Evolutionary conservation across 2,113 vertebrate genomes (phyloP).

Genomic region (Gymnarchus niloticus): DNA sequence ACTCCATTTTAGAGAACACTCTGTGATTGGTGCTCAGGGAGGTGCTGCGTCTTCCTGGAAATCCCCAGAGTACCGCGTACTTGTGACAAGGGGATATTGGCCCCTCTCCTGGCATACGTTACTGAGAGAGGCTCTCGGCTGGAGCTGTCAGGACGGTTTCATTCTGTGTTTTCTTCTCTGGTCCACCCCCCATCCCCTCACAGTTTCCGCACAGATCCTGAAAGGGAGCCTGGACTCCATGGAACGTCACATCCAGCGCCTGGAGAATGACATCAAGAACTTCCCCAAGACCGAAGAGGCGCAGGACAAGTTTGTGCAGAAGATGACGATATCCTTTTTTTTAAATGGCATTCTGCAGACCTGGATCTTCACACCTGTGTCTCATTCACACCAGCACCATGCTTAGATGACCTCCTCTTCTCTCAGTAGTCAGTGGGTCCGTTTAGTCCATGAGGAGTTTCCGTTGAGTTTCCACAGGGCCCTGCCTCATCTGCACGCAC

Average conservation of each 20-base stretch:
- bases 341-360: background rate
- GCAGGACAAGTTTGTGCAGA: conserved; percentile 93
- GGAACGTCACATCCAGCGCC: conserved; percentile 77
- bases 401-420: conserved; percentile 20
- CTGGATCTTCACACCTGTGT: background rate
- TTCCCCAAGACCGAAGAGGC: conserved; percentile 77
- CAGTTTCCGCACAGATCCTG: conserved; percentile 90
- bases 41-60: too few relatives aligned
- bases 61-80: too few relatives aligned
- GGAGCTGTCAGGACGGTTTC: background rate
- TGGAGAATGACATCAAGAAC: conserved; percentile 82
- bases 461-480: background rate
- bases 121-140: too few relatives aligned
- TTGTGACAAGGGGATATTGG: too few relatives aligned
- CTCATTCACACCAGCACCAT: background rate
- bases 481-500: background rate
- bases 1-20: too few relatives aligned
- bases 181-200: conserved; percentile 10
- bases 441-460: background rate
- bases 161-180: conserved; percentile 15
- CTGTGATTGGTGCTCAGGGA: too few relatives aligned
- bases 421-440: background rate
- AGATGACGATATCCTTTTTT: conserved; percentile 98
- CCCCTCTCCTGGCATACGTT: too few relatives aligned
- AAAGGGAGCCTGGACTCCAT: conserved; percentile 82